Evolutionary conservation across 2,888 invertebrate genomes (phyloP), one percentile per base, ranked within the genome.

Genomic region (Iphiclides podalirius): DNA sequence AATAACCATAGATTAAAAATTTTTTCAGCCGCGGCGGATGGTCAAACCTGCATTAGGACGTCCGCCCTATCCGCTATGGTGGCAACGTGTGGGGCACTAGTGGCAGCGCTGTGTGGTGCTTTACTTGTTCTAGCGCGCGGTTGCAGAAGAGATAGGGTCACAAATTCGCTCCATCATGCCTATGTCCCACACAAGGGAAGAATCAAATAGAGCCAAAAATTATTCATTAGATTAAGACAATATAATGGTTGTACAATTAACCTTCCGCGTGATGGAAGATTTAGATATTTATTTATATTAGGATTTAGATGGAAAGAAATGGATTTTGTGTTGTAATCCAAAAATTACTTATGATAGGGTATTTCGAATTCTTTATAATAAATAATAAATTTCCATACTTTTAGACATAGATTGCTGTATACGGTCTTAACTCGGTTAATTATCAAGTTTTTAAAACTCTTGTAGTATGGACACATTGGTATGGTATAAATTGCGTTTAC

Each of bases 101-200:
- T 95, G 53, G 94, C 94, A 35, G 90, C 95, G 39, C 81, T 96
- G 51, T 90, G 92, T 0, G 94, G 93, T 6, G 93, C 94, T 0
- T 87, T 96, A 15, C 85, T 95, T 58, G 93, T 94, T 0, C 93
- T 95, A 50, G 96, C 95, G 66, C 91, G 94, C 9, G 92, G 94
- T 54, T 91, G 95, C 78, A 89, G 94, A 55, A 89, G 92, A 57
- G 83, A 91, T 13, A 90, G 90, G 54, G 76, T 79, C 15, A 77
- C 78, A 14, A 79, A 78, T 47, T 73, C 84, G 3, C 79, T 90
- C 0, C 87, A 82, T 38, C 79, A 81, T 56, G 85, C 90, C 0
- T 92, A 92, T 58, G 90, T 92, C 15, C 92, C 91, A 15, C 92
- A 92, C 55, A 92, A 92, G 64, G 92, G 92, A 53, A 88, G 92